Evolutionary conservation across 2,888 invertebrate species (phyloP).

Genomic region (Cataglyphis albicans): DNA sequence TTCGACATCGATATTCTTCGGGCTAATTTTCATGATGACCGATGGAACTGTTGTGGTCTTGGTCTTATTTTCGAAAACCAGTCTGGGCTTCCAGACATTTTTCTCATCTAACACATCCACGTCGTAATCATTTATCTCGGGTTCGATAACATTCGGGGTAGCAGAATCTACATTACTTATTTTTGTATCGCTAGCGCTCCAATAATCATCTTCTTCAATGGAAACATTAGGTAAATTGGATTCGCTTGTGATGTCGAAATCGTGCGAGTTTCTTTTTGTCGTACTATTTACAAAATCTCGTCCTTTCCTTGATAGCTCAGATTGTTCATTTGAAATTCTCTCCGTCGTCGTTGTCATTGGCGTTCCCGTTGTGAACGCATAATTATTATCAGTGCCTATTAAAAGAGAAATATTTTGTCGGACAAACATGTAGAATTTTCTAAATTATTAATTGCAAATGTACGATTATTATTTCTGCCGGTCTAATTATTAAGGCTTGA

Average conservation of each 20-base stretch:
- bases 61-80: constrained; percentile 78
- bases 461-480: neutral
- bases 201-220: constrained; percentile 66
- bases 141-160: constrained; percentile 37
- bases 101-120: constrained; percentile 75
- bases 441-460: constrained; percentile 9
- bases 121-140: constrained; percentile 62
- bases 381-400: constrained; percentile 44
- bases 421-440: neutral
- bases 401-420: constrained; percentile 8
- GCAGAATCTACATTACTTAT: neutral
- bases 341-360: constrained; percentile 2
- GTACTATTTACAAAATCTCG: neutral
- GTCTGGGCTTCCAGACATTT: constrained; percentile 78
- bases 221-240: constrained; percentile 69
- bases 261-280: neutral
- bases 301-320: constrained; percentile 14
- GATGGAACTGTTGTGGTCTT: constrained; percentile 66
- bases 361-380: neutral
- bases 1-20: constrained; percentile 74
- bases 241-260: neutral
- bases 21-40: constrained; percentile 80
- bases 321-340: constrained; percentile 1
- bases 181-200: constrained; percentile 14
- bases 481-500: neutral